These are phyloP conservation scores for Orius insidiosus DNA, from an alignment of 1,140 invertebrate species.

Conservation along the genomic window DNA sequence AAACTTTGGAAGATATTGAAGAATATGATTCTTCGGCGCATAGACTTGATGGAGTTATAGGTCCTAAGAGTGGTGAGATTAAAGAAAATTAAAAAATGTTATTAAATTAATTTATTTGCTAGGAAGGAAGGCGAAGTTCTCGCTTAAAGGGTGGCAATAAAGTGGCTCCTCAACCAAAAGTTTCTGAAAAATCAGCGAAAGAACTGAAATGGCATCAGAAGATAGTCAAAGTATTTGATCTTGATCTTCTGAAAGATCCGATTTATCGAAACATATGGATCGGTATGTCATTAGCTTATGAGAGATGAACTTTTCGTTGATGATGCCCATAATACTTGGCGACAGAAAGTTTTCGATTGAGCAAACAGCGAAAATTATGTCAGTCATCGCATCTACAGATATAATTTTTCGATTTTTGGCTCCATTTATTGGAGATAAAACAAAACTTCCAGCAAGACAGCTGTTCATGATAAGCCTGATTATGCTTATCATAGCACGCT, in stretches of 20 bases:
- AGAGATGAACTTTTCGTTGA: conserved; percentile 46
- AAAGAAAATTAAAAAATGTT: too few relatives aligned
- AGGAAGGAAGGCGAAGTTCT: too few relatives aligned
- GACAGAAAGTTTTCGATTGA: conserved; percentile 37
- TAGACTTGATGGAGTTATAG: too few relatives aligned
- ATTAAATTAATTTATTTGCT: too few relatives aligned
- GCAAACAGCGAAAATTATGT: conserved; percentile 23
- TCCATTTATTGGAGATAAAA: conserved; percentile 41
- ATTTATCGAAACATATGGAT: conserved; percentile 23
- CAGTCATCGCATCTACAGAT: conserved; percentile 17
- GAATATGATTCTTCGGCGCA: too few relatives aligned
- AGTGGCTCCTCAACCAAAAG: too few relatives aligned
- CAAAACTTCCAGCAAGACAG: conserved; percentile 41
- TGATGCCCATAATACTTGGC: conserved; percentile 44
- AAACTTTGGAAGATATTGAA: too few relatives aligned
- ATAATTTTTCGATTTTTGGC: conserved; percentile 27
- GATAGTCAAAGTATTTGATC: conserved; percentile 40
- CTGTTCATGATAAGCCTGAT: conserved; percentile 49
- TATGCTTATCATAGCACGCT: conserved; percentile 41
- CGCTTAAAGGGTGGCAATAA: too few relatives aligned
- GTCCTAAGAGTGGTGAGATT: too few relatives aligned
- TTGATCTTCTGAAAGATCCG: conserved; percentile 43
- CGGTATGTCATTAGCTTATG: conserved; percentile 38
- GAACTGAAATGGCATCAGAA: conserved; percentile 12
- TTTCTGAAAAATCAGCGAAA: too few relatives aligned